Percentiles rank a stretch among this genome's conserved stretches.
Conservation (phyloP, 2,888 invertebrate species). For the Tetropium fuscum region DNA sequence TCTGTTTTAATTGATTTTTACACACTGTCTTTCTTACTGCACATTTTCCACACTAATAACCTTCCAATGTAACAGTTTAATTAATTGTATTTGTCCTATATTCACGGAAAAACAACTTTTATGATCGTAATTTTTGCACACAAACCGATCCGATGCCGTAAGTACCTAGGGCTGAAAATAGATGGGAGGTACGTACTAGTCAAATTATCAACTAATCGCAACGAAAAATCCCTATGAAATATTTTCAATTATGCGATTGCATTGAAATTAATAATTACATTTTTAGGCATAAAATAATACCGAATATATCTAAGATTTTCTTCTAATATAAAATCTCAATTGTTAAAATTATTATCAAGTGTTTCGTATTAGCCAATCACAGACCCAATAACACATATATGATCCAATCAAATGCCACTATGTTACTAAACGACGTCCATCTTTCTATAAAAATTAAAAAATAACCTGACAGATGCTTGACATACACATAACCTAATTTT, state of each 20-base stretch:
- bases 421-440: conserved; percentile 42
- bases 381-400: background rate
- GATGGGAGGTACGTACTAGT: conserved; percentile 66
- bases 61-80: conserved; percentile 63
- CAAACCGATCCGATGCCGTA: conserved; percentile 73
- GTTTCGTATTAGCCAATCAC: conserved; percentile 38
- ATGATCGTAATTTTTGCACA: conserved; percentile 74
- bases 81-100: conserved; percentile 56
- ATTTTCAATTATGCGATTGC: background rate
- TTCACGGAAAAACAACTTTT: conserved; percentile 56
- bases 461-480: conserved; percentile 17
- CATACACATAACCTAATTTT: conserved; percentile 18
- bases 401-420: conserved; percentile 46
- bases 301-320: background rate
- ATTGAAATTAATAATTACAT: background rate
- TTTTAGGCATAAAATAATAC: background rate
- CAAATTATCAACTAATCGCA: conserved; percentile 39
- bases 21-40: conserved; percentile 66
- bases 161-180: conserved; percentile 75
- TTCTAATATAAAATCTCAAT: conserved; percentile 20
- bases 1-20: conserved; percentile 70
- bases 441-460: conserved; percentile 32
- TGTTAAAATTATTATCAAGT: conserved; percentile 38
- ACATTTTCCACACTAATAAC: conserved; percentile 69
- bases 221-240: background rate